Evolutionary conservation across 2,888 invertebrate species (phyloP).

Genomic region (Orchesellides sinensis): DNA sequence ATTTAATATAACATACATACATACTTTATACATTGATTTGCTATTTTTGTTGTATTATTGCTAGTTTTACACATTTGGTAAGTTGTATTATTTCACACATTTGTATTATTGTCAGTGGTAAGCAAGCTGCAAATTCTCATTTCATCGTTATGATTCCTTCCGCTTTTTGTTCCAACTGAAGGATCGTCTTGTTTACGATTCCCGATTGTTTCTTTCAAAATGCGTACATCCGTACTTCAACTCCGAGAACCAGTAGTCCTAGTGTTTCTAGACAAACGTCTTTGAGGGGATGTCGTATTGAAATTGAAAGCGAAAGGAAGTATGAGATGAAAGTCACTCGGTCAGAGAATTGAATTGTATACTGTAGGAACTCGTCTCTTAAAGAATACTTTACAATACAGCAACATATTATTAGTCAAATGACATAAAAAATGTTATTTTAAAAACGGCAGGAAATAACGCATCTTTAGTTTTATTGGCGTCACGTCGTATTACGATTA

Average conservation of each 20-base stretch:
- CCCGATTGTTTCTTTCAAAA: background rate
- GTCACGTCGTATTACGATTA: constrained; percentile 29
- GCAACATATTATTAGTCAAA: background rate
- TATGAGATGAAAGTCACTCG: constrained; percentile 14
- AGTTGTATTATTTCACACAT: background rate
- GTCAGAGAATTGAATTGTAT: background rate
- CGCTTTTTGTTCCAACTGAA: constrained; percentile 14
- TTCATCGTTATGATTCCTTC: constrained; percentile 41
- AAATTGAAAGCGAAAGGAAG: constrained; percentile 17
- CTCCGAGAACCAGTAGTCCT: too few species aligned
- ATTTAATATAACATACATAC: background rate
- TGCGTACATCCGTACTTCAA: too few species aligned
- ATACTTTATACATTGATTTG: too few species aligned
- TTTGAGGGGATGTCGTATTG: too few species aligned
- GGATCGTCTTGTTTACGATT: background rate
- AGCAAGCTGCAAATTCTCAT: constrained; percentile 4
- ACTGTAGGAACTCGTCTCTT: background rate
- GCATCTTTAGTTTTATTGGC: constrained; percentile 41
- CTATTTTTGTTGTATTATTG: background rate
- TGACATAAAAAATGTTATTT: constrained; percentile 8
- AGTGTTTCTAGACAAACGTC: too few species aligned
- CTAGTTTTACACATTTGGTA: background rate
- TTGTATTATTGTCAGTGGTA: background rate
- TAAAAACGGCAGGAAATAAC: constrained; percentile 7
- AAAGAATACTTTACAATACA: background rate